These are phyloP conservation scores for Bothrops jararaca DNA, from an alignment of 2,113 vertebrate species.

Conservation along the genomic window DNA sequence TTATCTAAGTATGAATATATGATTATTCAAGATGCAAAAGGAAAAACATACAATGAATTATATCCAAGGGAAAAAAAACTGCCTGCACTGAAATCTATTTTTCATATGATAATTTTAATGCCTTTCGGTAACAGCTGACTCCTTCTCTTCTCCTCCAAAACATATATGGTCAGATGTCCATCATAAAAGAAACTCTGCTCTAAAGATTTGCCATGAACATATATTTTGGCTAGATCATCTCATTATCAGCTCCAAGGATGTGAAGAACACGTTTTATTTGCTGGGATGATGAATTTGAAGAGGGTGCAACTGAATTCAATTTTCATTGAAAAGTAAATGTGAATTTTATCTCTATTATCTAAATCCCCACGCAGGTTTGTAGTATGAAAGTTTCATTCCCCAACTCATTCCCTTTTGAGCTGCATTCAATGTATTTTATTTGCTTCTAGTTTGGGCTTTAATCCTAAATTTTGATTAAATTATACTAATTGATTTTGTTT, in stretches of 20 bases:
- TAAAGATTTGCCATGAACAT: not conserved
- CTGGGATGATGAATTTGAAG: not conserved
- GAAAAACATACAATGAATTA: slow-evolving; percentile 9
- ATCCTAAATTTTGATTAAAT: not conserved
- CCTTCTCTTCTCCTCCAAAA: not conserved
- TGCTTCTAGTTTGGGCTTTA: not conserved
- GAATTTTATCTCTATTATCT: not conserved
- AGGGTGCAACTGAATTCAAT: not conserved
- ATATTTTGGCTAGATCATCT: not conserved
- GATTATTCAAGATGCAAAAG: not conserved
- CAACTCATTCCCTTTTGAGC: accelerated
- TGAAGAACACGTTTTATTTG: not conserved
- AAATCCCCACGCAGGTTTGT: not conserved
- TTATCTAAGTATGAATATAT: slow-evolving; percentile 14
- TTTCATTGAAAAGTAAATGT: not conserved
- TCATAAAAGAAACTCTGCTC: not conserved
- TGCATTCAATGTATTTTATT: not conserved
- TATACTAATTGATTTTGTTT: not conserved
- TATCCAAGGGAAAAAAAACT: slow-evolving; percentile 6
- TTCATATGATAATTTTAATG: slow-evolving; percentile 24
- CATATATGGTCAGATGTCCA: not conserved
- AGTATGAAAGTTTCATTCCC: accelerated
- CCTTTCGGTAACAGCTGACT: not conserved
- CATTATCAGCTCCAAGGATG: not conserved
- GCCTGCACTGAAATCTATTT: not conserved